These are phyloP conservation scores for Seriola quinqueradiata DNA, from an alignment of 2,113 vertebrate species.

Conservation along the genomic window DNA sequence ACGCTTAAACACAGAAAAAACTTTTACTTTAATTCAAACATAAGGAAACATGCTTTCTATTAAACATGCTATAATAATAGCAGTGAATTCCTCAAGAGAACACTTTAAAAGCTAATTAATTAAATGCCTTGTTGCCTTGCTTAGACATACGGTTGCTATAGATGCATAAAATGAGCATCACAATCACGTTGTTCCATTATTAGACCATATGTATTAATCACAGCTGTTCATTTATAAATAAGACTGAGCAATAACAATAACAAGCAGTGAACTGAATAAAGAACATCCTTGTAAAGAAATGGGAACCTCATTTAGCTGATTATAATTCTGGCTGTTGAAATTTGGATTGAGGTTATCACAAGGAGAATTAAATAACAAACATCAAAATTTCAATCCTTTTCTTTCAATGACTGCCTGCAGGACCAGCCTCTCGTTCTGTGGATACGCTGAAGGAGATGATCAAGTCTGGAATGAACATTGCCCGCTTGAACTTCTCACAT, in stretches of 20 bases:
- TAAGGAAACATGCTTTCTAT: background rate
- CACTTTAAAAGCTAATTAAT: background rate
- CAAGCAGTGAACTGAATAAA: background rate
- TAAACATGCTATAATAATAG: background rate
- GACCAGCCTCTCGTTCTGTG: slow-evolving; percentile 94
- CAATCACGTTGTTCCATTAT: no score
- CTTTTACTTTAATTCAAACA: background rate
- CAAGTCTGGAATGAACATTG: slow-evolving; percentile 99
- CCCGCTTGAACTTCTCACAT: slow-evolving; percentile 98
- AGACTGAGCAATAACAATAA: background rate
- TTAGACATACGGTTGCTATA: background rate
- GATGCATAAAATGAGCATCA: background rate
- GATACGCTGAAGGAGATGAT: slow-evolving; percentile 97
- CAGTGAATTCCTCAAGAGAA: background rate
- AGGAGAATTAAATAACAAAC: background rate
- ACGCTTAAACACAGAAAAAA: background rate
- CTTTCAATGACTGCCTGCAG: slow-evolving; percentile 73
- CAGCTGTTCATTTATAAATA: no score
- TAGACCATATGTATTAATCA: background rate
- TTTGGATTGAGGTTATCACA: background rate
- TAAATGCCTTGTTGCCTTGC: background rate
- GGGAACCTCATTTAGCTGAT: background rate
- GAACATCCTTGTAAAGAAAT: background rate
- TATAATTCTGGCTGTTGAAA: background rate
- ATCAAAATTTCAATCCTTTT: background rate